phyloP scores from a whole-genome alignment of 2,797 vertebrate genomes.

The Mormyrops attenuatus region DNA sequence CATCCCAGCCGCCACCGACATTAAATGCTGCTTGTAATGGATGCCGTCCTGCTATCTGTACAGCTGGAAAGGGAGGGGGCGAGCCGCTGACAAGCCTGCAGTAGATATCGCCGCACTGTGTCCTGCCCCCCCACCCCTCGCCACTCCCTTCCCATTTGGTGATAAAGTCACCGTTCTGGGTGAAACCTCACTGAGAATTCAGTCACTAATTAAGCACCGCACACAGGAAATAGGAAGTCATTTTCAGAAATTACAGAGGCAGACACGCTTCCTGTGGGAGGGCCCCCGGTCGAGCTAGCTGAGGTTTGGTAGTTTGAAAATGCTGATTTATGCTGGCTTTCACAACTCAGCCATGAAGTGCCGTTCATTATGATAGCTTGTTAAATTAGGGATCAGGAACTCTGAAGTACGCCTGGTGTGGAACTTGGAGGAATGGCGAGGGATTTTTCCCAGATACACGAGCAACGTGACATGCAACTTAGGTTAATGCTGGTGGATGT shows the following conservation, averaged over 20 bases:
- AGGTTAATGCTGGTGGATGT: background rate
- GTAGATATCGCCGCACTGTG: background rate
- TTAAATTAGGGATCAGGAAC: background rate
- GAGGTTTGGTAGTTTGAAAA: background rate
- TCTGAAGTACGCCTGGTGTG: background rate
- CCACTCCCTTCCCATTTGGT: background rate
- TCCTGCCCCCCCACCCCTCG: background rate
- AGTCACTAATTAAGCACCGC: slow-evolving; percentile 52
- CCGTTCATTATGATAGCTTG: background rate
- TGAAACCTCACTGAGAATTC: slow-evolving; percentile 46
- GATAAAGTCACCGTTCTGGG: background rate
- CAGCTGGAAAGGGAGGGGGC: background rate
- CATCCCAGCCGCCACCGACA: background rate
- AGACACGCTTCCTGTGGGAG: background rate
- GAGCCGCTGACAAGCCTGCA: background rate
- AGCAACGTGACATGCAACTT: background rate
- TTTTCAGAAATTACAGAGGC: slow-evolving; percentile 48
- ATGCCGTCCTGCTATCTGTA: background rate
- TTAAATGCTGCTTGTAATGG: background rate
- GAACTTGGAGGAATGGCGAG: background rate
- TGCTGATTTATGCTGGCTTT: background rate
- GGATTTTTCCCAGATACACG: background rate
- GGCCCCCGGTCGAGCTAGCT: background rate
- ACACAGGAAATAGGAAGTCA: slow-evolving; percentile 63
- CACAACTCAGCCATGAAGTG: background rate